Evolutionary conservation across 1,140 invertebrate genomes (phyloP), one percentile per base, ranked within the genome.

Genomic region (Caenorhabditis latens): DNA sequence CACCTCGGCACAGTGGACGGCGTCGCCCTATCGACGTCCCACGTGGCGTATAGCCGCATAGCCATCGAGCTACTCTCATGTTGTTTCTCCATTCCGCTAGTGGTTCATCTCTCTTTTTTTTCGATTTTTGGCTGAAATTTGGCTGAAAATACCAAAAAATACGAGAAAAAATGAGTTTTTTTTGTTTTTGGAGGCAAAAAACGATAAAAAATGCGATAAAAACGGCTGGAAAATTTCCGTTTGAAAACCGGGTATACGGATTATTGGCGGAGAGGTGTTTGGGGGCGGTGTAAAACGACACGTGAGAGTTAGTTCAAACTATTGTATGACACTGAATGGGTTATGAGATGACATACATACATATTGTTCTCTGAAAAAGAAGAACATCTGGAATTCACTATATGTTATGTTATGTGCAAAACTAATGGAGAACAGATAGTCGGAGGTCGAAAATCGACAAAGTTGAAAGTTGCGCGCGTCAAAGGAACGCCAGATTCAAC

Each of bases 31-130:
- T 79, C 71, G 43, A 79, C 71, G 24, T 79, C 71, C 71, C 71
- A 79, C 21, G 71, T 79, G 71, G 71, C 71, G 53, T 79, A 79
- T 7, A 79, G 40, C 46, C 71, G 43, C 71, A 79, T 79, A 5
- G 71, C 71, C 71, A 79, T 79, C 2, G 71, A 79, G 9, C 71
- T 79, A 46, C 71, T 79, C 14, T 79, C 71, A 71, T 71, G 67
- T 21, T 71, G 67, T 79, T 79, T 79, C 16, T 79, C 71, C 71
- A 79, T 79, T 58, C 0, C 14, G 71, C 9, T 79, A n/a, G 32
- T 53, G n/a, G 53, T n/a, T 79, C n/a, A 50, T 46, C 8, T 79
- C 46, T 13, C 71, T 53, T 79, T n/a, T 21, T n/a, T 53, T 32
- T n/a, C n/a, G 71, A 79, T 43, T 21, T 19, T n/a, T 14, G 21